A percentile compares a stretch with the other conserved stretches of the same genome.
Conservation (phyloP, 2,888 invertebrate species). For the Tiliacea aurago region DNA sequence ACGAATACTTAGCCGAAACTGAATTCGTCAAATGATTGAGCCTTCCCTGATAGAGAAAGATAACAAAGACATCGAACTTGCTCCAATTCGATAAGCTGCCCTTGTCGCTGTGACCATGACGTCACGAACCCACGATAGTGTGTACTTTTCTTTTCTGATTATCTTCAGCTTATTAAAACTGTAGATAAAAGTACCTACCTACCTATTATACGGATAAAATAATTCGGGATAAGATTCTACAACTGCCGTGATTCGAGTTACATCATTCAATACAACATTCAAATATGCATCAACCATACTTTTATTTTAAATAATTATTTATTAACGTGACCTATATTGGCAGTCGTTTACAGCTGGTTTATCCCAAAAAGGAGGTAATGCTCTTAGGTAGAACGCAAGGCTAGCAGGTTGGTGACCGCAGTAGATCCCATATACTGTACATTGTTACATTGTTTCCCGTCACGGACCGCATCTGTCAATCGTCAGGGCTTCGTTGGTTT, state of each 20-base stretch:
- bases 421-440: neutral
- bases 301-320: neutral
- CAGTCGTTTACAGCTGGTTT: slow-evolving; percentile 19
- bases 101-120: slow-evolving; percentile 64
- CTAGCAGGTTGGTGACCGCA: slow-evolving; percentile 24
- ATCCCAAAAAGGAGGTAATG: slow-evolving; percentile 25
- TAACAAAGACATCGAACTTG: slow-evolving; percentile 73
- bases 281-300: neutral
- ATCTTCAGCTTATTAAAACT: slow-evolving; percentile 6
- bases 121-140: slow-evolving; percentile 26
- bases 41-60: slow-evolving; percentile 37
- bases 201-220: neutral
- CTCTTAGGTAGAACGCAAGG: slow-evolving; percentile 35
- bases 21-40: slow-evolving; percentile 2
- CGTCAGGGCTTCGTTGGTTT: neutral
- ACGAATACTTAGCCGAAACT: neutral
- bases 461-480: slow-evolving; percentile 14
- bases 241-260: slow-evolving; percentile 16
- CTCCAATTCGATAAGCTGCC: slow-evolving; percentile 81
- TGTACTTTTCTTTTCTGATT: slow-evolving; percentile 33
- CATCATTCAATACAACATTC: neutral
- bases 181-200: neutral
- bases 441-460: slow-evolving; percentile 24
- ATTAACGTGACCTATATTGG: neutral
- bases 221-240: neutral